phyloP scores from a whole-genome alignment of 2,797 vertebrate genomes.

The Peromyscus melanophrys region DNA sequence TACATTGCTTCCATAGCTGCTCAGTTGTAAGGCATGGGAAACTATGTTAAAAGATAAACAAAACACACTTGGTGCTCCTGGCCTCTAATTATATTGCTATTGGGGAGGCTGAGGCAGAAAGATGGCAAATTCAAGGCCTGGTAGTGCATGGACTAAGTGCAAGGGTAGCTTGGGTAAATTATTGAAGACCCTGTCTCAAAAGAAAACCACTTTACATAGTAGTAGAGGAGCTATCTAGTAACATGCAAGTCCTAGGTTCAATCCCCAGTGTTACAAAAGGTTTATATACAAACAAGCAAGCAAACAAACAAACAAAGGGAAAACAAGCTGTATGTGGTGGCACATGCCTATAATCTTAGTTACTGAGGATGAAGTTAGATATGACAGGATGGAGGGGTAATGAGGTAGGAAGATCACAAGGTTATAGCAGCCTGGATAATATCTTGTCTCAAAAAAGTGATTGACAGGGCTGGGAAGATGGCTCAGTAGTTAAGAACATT shows the following conservation, averaged over 20 bases:
- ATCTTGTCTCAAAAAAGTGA: not conserved
- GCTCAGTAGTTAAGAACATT: not conserved
- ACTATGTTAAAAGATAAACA: not conserved
- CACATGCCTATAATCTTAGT: not conserved
- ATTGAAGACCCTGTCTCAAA: not conserved
- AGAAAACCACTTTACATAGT: not conserved
- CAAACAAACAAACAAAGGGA: not conserved
- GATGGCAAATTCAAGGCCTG: not conserved
- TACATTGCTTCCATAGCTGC: not conserved
- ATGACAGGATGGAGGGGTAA: not conserved
- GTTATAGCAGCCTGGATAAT: not conserved
- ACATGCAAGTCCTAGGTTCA: not conserved
- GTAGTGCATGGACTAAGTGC: not conserved
- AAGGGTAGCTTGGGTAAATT: not conserved
- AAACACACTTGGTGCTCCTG: not conserved
- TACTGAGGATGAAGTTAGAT: not conserved
- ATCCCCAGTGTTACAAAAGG: not conserved
- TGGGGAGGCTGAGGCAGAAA: not conserved
- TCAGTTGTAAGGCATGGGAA: not conserved
- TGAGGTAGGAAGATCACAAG: not conserved
- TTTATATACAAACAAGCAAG: not conserved
- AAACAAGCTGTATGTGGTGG: not conserved
- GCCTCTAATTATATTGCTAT: not conserved
- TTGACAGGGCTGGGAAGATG: not conserved
- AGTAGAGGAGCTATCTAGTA: not conserved